Base-by-base conservation (phyloP, 2,113 vertebrate species). In the Laticauda colubrina region DNA sequence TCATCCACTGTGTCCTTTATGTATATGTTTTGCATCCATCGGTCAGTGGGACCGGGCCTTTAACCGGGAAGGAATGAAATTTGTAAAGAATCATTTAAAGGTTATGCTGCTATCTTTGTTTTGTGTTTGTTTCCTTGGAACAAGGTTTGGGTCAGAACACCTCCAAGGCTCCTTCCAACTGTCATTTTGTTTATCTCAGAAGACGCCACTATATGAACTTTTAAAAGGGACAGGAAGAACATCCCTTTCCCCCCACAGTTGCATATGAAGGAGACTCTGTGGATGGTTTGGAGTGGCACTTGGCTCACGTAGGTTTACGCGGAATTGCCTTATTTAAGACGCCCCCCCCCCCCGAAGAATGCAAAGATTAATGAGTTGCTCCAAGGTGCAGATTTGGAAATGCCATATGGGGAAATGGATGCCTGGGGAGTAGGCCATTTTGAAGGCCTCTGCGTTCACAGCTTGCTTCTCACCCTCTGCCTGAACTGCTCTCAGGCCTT, bases 401-500 rank as follows among this genome's bases (percentile, higher is more conserved):
- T 51, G 51, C 0, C 23, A 81, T 89, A 54, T 91, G 88, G 56
- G 45, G 75, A 85, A 4, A 7, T 3, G 57, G 7, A 29, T 21
- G 29, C 29, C 43, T 34, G 1, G 89, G 81, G 48, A 29, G 86
- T 91, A 11, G 61, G 51, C 61, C 57, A 57, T 24, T 0, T 1
- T 85, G 43, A 85, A 86, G 85, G 1, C 81, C 86, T 48, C 11
- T 18, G 3, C 43, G 48, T 69, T 91, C 11, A 7, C 92, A 48
- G 95, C 91, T 20, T n/a, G 5, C 15, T 93, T 90, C 91, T 93
- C 93, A 54, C 90, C 87, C 45, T 21, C 0, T 29, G 91, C 92
- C 93, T 0, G 86, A 86, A 95, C 34, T 87, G 64, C 55, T 91
- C 93, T 87, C 64, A 95, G 95, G 88, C 89, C 55, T 61, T 0